phyloP scores from a whole-genome alignment of 1,140 invertebrate species.

The Nebria ingens region DNA sequence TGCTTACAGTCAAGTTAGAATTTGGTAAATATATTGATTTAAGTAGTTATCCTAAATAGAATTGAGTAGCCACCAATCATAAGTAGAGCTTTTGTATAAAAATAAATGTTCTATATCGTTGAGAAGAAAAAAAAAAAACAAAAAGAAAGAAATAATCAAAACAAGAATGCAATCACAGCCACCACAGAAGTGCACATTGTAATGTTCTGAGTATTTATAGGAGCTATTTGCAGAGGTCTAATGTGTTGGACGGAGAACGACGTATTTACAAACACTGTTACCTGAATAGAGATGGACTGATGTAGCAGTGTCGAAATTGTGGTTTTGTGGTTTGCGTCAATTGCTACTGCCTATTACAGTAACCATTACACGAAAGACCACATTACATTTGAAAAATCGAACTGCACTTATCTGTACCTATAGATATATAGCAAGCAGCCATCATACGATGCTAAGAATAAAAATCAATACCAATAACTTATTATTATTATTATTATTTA shows the following conservation, averaged over 20 bases:
- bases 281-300: background rate
- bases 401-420: background rate
- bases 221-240: background rate
- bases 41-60: no score
- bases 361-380: background rate
- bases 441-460: no score
- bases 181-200: background rate
- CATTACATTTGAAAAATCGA: background rate
- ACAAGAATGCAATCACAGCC: slow-evolving; percentile 1
- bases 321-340: background rate
- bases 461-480: no score
- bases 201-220: background rate
- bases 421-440: no score
- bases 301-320: background rate
- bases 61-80: no score
- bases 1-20: no score
- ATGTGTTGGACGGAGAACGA: background rate
- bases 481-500: no score
- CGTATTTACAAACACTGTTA: background rate
- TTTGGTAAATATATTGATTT: no score
- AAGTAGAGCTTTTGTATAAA: no score
- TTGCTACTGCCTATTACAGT: background rate
- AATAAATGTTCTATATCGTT: no score
- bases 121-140: background rate
- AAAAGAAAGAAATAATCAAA: background rate